These are phyloP conservation scores for Tipula confusa DNA, from an alignment of 2,888 invertebrate genomes.

Conservation along the genomic window DNA sequence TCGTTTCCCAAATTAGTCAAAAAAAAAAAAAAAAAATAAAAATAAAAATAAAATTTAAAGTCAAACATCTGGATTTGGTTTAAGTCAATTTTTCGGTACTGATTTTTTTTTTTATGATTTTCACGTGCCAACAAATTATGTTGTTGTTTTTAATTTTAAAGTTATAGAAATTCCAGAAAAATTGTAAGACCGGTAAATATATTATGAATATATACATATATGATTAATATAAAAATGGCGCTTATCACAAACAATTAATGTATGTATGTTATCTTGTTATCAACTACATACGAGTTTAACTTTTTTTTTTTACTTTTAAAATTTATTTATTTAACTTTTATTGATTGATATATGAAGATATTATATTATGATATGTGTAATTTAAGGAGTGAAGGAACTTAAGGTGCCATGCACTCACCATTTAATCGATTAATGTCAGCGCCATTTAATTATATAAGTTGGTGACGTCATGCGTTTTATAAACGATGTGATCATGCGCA, in stretches of 20 bases:
- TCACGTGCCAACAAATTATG: not conserved
- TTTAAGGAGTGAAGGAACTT: not conserved
- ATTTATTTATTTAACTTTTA: not conserved
- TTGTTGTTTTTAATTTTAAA: not conserved
- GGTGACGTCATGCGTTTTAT: not conserved
- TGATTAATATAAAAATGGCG: not conserved
- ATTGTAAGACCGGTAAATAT: not conserved
- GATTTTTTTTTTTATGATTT: not conserved
- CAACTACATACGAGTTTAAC: not conserved
- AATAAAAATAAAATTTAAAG: not conserved
- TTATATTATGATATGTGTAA: not conserved
- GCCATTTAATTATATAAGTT: not conserved
- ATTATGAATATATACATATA: too few relatives aligned
- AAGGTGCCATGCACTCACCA: not conserved
- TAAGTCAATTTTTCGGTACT: slow-evolving; percentile 3
- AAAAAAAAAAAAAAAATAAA: not conserved
- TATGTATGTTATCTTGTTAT: not conserved
- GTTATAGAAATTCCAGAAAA: not conserved
- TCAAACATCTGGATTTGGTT: not conserved
- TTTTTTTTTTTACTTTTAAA: too few relatives aligned
- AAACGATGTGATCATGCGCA: not conserved
- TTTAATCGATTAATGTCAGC: not conserved
- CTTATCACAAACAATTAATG: not conserved
- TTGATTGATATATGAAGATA: not conserved
- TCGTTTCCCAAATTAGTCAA: slow-evolving; percentile 9